Conservation (phyloP, 2,113 vertebrate species). For the Myxocyprinus asiaticus region DNA sequence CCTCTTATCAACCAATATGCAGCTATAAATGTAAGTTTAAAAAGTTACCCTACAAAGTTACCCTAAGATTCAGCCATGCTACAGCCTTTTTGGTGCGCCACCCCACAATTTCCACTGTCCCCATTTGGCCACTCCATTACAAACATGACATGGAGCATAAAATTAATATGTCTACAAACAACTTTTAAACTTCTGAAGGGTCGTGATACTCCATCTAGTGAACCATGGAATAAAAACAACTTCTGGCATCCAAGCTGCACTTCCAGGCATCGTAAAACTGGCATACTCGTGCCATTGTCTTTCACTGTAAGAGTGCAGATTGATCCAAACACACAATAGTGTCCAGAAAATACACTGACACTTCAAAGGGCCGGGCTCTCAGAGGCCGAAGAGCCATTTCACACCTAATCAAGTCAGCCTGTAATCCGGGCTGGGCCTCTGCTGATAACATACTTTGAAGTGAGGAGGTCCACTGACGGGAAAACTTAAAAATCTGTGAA, state of each 20-base stretch:
- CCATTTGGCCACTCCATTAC: not conserved
- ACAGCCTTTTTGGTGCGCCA: not conserved
- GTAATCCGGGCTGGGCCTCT: slow-evolving; percentile 51
- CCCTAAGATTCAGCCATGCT: not conserved
- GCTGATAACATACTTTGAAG: slow-evolving; percentile 56
- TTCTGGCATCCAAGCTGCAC: not conserved
- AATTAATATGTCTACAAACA: not conserved
- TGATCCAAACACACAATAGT: slow-evolving; percentile 26
- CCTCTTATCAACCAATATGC: no score
- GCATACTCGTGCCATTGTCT: slow-evolving; percentile 26
- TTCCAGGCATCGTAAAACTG: not conserved
- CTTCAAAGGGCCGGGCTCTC: slow-evolving; percentile 46
- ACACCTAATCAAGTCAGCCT: slow-evolving; percentile 57
- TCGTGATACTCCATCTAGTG: slow-evolving; percentile 13
- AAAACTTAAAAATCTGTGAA: slow-evolving; percentile 19
- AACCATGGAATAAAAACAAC: not conserved
- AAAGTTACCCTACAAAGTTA: no score
- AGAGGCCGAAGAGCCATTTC: slow-evolving; percentile 52
- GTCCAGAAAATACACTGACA: slow-evolving; percentile 27
- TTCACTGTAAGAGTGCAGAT: slow-evolving; percentile 23
- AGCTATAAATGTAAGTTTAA: no score
- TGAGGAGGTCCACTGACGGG: slow-evolving; percentile 40
- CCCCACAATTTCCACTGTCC: not conserved
- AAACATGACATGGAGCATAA: not conserved
- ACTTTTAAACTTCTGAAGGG: not conserved